phyloP scores from a whole-genome alignment of 2,888 invertebrate genomes.

The Allygus modestus region DNA sequence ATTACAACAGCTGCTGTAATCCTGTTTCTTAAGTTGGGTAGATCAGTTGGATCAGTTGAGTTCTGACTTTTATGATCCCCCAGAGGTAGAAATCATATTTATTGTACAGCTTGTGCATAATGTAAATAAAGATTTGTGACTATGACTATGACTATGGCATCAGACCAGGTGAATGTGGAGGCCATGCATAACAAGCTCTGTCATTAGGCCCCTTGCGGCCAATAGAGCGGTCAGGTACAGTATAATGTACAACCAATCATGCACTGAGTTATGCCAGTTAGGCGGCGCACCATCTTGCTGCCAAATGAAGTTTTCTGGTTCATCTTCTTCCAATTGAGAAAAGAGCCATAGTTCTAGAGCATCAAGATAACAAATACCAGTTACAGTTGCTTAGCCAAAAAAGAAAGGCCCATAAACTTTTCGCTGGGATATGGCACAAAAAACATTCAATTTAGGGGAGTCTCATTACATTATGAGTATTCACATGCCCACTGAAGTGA shows the following conservation, averaged over 20 bases:
- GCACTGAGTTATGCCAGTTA: not conserved
- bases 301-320: conserved; percentile 48
- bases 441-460: too few relatives aligned
- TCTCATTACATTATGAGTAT: conserved; percentile 20
- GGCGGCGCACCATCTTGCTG: conserved; percentile 56
- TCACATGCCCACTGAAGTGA: conserved; percentile 6
- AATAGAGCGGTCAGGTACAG: conserved; percentile 48
- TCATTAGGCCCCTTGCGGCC: too few relatives aligned
- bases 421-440: conserved; percentile 26
- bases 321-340: conserved; percentile 52
- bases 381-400: conserved; percentile 25
- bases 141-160: too few relatives aligned
- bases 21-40: conserved; percentile 20
- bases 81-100: conserved; percentile 49
- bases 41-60: not conserved
- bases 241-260: conserved; percentile 12
- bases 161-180: conserved; percentile 49
- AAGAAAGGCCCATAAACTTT: conserved; percentile 50
- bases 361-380: conserved; percentile 40
- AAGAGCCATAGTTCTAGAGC: conserved; percentile 32
- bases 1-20: conserved; percentile 10
- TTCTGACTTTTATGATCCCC: conserved; percentile 22
- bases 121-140: too few relatives aligned
- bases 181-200: conserved; percentile 5
- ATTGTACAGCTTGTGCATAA: too few relatives aligned